These are phyloP conservation scores for Poeciliopsis presidionis DNA, from an alignment of 2,797 vertebrate species.

Conservation along the genomic window DNA sequence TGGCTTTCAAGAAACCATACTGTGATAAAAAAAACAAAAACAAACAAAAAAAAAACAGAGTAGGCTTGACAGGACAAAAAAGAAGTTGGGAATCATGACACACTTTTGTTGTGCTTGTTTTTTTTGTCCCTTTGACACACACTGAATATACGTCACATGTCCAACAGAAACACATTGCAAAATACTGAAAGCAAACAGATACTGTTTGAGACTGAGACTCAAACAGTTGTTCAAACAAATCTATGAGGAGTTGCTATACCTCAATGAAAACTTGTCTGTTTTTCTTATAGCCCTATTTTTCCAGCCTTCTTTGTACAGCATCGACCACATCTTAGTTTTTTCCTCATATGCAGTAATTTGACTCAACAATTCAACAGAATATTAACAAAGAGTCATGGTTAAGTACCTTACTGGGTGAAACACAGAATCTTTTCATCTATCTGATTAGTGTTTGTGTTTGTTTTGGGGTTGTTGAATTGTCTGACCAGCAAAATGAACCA, in stretches of 20 bases:
- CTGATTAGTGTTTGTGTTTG: too few species aligned
- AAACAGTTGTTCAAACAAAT: constrained; percentile 66
- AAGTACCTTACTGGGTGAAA: constrained; percentile 7
- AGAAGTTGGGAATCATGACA: not conserved
- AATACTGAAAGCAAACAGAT: constrained; percentile 33
- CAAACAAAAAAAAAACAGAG: constrained; percentile 22
- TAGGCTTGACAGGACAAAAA: not conserved
- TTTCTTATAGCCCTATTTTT: constrained; percentile 17
- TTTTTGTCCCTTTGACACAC: constrained; percentile 21
- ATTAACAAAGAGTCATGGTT: not conserved
- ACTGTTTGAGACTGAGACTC: constrained; percentile 23
- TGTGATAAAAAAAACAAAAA: not conserved
- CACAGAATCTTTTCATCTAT: not conserved
- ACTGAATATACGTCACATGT: constrained; percentile 48
- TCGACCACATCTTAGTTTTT: constrained; percentile 16
- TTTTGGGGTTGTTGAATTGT: not conserved
- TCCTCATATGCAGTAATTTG: not conserved
- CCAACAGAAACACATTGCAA: constrained; percentile 39
- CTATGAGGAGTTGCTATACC: constrained; percentile 57
- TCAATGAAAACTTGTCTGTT: constrained; percentile 35
- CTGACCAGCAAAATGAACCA: not conserved
- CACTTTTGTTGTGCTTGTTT: constrained; percentile 7
- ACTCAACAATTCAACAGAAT: not conserved
- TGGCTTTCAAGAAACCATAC: constrained; percentile 1
- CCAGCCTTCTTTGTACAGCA: constrained; percentile 6